Base-by-base conservation (phyloP, 2,113 vertebrate genomes). In the Halichoeres trimaculatus region DNA sequence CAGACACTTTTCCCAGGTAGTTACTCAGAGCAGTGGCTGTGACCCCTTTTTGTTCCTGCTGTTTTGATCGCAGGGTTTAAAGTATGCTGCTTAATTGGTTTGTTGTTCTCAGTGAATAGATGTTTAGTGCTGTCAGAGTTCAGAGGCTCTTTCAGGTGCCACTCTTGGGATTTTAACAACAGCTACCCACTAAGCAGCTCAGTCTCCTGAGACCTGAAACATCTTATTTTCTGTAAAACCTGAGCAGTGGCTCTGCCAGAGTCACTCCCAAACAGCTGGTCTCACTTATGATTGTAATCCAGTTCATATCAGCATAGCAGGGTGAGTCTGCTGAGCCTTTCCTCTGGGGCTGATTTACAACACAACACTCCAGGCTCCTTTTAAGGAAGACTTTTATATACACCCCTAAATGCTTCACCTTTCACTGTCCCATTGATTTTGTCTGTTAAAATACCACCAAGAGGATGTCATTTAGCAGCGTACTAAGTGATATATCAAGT, bases 341-440 rank as follows among this genome's bases (percentile, higher is more conserved):
- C 70, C 61, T 65, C 78, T 63, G 62, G 62, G 72, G 79, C 17
- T 86, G 83, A 90, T 79, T 78, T 85, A 88, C 57, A 45, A 41
- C 70, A 58, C 56, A 81, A 51, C 71, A 60, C 78, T 72, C 58
- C 50, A 48, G 67, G 50, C 84, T 89, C 90, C 90, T 91, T 91
- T 90, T 88, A 92, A 83, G 85, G 85, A 89, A 84, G 69, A 34
- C 62, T 87, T 93, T 88, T 77, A 90, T 84, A 90, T 84, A 87
- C 66, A 45, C 59, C 68, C 19, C 60, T 76, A 81, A 86, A 90
- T 85, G 66, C 85, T 66, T 85, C 23, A 38, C 34, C 10, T 67
- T 83, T 83, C 56, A 72, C n/a, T 40, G 82, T 34, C 14, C 26
- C 54, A 83, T 83, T 85, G 83, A 88, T 91, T 70, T 55, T 66